A percentile compares a stretch with the other conserved stretches of the same genome.
phyloP scores from a whole-genome alignment of 1,140 invertebrate species.

The Aradophagus sp. region DNA sequence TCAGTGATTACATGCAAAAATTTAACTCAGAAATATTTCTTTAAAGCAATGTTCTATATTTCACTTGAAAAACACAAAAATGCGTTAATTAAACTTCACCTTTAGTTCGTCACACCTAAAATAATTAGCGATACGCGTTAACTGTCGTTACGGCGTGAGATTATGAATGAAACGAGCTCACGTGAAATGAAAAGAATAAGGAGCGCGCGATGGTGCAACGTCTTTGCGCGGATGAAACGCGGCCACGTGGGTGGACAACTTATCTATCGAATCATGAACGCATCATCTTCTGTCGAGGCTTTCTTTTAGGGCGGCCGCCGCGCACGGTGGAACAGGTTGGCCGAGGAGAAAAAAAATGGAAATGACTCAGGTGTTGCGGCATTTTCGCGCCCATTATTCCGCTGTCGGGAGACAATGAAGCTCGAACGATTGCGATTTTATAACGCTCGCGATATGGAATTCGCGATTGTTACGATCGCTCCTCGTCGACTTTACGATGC shows the following conservation, averaged over 20 bases:
- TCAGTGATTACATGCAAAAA: too few relatives aligned
- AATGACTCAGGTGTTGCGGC: slow-evolving; percentile 51
- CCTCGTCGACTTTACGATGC: slow-evolving; percentile 11
- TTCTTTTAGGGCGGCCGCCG: slow-evolving; percentile 44
- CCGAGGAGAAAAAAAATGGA: slow-evolving; percentile 44
- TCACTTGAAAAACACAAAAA: too few relatives aligned
- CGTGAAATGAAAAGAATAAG: slow-evolving; percentile 36
- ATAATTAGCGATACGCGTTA: too few relatives aligned
- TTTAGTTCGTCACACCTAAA: too few relatives aligned
- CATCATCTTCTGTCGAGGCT: slow-evolving; percentile 51
- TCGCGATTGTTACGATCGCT: not conserved
- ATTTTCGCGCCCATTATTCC: slow-evolving; percentile 42
- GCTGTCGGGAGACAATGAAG: slow-evolving; percentile 46
- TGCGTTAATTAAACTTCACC: too few relatives aligned
- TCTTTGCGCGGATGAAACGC: slow-evolving; percentile 22
- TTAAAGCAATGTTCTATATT: too few relatives aligned
- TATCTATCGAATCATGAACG: slow-evolving; percentile 49
- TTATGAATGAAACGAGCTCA: too few relatives aligned
- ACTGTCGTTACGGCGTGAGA: too few relatives aligned
- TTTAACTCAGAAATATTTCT: too few relatives aligned
- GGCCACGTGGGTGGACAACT: slow-evolving; percentile 50
- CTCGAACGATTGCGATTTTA: slow-evolving; percentile 36
- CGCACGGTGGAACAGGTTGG: slow-evolving; percentile 25
- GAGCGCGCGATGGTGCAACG: slow-evolving; percentile 21
- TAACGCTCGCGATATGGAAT: slow-evolving; percentile 40